These are phyloP conservation scores for Echinometra lucunter DNA, from an alignment of 53 echinoderm and acorn worm genomes.

Conservation along the genomic window DNA sequence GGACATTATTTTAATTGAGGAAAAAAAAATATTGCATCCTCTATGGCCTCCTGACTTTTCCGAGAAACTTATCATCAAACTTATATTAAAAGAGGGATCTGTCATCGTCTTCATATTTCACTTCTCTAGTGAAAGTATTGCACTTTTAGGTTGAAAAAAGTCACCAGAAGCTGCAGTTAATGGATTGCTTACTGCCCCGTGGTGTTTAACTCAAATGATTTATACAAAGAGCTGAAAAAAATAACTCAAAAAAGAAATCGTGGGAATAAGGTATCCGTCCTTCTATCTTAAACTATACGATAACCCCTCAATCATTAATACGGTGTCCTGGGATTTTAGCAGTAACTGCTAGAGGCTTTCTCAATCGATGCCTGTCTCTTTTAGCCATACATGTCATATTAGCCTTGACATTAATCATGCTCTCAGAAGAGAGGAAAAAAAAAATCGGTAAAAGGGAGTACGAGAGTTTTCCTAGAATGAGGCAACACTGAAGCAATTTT, in stretches of 20 bases:
- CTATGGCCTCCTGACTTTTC: neutral
- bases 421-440: neutral
- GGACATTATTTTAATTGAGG: too few relatives aligned
- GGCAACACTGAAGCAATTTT: neutral
- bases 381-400: neutral
- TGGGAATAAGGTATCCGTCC: neutral
- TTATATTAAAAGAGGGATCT: neutral
- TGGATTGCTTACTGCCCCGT: neutral
- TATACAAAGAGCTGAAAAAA: neutral
- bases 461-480: neutral
- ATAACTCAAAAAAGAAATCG: neutral
- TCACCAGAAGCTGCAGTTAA: neutral
- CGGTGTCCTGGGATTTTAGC: neutral
- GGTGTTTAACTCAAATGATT: neutral
- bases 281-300: neutral
- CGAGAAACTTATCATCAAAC: neutral
- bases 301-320: neutral
- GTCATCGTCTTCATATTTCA: neutral
- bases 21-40: too few relatives aligned
- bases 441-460: neutral
- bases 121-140: neutral
- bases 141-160: neutral
- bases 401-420: neutral
- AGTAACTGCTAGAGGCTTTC: neutral
- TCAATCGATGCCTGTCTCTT: neutral